Evolutionary conservation across 2,888 invertebrate genomes (phyloP), one percentile per base, ranked within the genome.

Genomic region (Diplolepis rosae): DNA sequence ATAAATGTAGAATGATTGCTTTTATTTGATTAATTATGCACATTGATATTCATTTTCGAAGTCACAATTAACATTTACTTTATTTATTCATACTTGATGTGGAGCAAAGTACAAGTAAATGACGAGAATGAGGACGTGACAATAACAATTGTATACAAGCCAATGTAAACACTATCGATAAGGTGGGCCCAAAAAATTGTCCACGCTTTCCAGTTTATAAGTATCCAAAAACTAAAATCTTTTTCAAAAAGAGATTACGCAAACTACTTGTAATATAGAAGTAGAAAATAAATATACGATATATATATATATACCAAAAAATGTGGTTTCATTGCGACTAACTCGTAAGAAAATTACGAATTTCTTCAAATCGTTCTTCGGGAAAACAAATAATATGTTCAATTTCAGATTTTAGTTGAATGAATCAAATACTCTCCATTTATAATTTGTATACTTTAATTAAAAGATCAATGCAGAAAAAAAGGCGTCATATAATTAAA

Each of bases 31-130:
- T 18, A 9, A 61, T 24, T 22, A 32, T 35, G 24, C 39, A 13
- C 22, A 4, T 13, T 61, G 54, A 15, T 30, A 32, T 54, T 54
- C 32, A 32, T 61, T 61, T 22, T 35, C 22, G 13, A 61, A 35
- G 39, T 35, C 24, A 35, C 39, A 61, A 39, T 54, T 15, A n/a
- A 54, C 30, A 54, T 54, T 54, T 15, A 18, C 18, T 30, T 32
- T 54, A 54, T 61, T 61, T 35, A 61, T 27, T 39, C 39, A 39
- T 39, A 56, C 35, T 56, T 35, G 0, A 56, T 32, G 35, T 35
- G 32, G 56, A 56, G 56, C 56, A 35, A 61, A 61, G 61, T 39
- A 24, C 61, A 39, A n/a, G 61, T n/a, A 51, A 51, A 51, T 27
- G 7, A 52, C 28, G 28, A 52, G 27, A 61, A 61, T 35, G 24